A percentile compares a stretch with the other conserved stretches of the same genome.
Conservation (phyloP, 2,797 vertebrate species). For the Tamandua tetradactyla region DNA sequence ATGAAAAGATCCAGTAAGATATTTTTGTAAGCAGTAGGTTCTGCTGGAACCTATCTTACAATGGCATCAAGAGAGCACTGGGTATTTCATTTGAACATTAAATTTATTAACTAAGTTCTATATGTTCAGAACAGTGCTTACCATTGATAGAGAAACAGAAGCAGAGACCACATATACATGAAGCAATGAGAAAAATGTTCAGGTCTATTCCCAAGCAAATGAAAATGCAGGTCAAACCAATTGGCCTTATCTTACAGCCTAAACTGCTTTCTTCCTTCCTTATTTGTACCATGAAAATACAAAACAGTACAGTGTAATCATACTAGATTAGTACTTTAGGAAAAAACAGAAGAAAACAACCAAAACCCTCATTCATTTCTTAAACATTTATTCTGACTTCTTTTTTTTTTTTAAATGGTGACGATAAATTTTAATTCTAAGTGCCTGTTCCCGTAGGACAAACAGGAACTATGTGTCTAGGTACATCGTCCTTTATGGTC, state of each 20-base stretch:
- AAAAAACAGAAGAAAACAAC: neutral
- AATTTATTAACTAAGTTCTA: neutral
- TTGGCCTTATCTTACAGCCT: neutral
- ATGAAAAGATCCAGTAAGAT: neutral
- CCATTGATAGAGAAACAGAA: neutral
- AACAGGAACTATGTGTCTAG: too few relatives aligned
- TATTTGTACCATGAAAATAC: neutral
- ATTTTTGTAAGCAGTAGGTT: neutral
- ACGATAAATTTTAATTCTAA: too few relatives aligned
- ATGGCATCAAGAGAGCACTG: neutral
- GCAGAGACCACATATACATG: neutral
- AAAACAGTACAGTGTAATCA: neutral
- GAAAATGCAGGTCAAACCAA: neutral
- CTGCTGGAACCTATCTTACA: neutral
- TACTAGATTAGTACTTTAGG: neutral
- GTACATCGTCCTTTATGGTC: too few relatives aligned
- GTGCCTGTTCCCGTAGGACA: too few relatives aligned
- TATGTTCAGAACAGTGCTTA: neutral
- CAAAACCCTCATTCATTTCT: neutral
- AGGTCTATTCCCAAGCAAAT: neutral
- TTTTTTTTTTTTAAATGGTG: too few relatives aligned
- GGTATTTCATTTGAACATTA: neutral
- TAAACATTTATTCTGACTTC: neutral
- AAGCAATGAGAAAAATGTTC: neutral
- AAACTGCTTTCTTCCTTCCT: neutral